phyloP scores from a whole-genome alignment of 2,113 vertebrate species.

The Vidua macroura region DNA sequence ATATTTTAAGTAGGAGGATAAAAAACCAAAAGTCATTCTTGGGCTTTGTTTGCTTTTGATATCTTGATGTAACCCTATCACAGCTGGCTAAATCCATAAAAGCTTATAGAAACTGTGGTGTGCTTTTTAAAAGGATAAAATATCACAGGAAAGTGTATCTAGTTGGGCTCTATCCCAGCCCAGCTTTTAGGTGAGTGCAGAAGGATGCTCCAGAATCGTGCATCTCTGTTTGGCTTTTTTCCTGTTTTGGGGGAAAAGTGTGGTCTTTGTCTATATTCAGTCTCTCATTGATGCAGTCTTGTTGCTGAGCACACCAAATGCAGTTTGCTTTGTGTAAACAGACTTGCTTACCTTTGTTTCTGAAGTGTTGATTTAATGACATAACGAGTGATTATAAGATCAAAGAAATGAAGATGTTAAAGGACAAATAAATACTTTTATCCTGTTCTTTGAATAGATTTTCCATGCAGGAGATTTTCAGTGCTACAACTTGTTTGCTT shows the following conservation, averaged over 20 bases:
- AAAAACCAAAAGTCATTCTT: neutral
- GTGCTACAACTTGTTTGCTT: neutral
- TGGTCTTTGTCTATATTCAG: neutral
- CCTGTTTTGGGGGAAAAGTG: neutral
- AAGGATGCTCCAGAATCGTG: neutral
- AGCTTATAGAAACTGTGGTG: neutral
- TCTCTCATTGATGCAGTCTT: neutral
- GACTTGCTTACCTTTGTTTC: neutral
- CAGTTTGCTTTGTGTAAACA: neutral
- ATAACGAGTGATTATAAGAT: neutral
- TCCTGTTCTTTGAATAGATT: neutral
- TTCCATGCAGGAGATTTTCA: neutral
- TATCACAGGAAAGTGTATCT: neutral
- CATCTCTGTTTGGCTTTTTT: neutral
- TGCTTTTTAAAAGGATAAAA: neutral
- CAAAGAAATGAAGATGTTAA: neutral
- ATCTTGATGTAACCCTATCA: neutral
- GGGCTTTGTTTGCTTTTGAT: neutral
- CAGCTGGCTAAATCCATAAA: neutral
- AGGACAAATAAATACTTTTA: neutral
- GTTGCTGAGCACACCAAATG: neutral
- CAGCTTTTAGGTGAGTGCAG: neutral
- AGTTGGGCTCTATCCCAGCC: neutral
- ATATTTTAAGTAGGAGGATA: neutral
- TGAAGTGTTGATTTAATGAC: neutral